Base-by-base conservation (phyloP, 1,140 invertebrate species). In the Lutraria rhynchaena region DNA sequence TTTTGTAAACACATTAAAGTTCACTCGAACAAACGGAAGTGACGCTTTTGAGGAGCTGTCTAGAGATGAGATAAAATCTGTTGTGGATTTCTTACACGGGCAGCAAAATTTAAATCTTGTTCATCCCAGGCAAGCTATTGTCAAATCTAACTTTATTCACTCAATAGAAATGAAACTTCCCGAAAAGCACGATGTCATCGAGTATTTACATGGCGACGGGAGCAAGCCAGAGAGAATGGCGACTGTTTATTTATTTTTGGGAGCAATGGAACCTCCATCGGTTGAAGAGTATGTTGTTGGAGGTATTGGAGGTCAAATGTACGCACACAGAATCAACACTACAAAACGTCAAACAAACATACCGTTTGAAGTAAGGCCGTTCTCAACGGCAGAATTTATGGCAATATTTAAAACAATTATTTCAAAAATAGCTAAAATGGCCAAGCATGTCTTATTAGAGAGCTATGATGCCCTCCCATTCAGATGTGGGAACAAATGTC, bases 221-320 rank as follows among this genome's bases (percentile, higher is more conserved):
- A 44, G 53, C 3, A 78, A 78, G 63, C 90, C 90, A 0, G 73
- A 75, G 22, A 75, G 90, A 29, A 81, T 65, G 46, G 90, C 90
- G 0, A 87, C 85, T 49, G 89, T 87, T 0, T 76, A 86, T 55
- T 83, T 91, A 15, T 89, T 91, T 55, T 71, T 83, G 19, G 90
- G 89, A 15, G 89, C 87, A 60, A 49, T 31, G 1, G 41, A 44
- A 13, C 85, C 84, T 5, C 88, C 88, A 31, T 61, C 85, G 9
- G 87, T 90, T 0, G 87, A 88, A 61, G 90, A 91, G 69, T 91
- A 91, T 67, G 53, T 87, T 22, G 85, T 91, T 24, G 88, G 87
- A 17, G 83, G 86, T 13, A 58, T 91, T 3, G 86, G 85, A 5
- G 83, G 86, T 13, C 80, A 86, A 3, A 71, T 76, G 3, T 85